Conservation (phyloP, 2,797 vertebrate genomes). For the Emys orbicularis region DNA sequence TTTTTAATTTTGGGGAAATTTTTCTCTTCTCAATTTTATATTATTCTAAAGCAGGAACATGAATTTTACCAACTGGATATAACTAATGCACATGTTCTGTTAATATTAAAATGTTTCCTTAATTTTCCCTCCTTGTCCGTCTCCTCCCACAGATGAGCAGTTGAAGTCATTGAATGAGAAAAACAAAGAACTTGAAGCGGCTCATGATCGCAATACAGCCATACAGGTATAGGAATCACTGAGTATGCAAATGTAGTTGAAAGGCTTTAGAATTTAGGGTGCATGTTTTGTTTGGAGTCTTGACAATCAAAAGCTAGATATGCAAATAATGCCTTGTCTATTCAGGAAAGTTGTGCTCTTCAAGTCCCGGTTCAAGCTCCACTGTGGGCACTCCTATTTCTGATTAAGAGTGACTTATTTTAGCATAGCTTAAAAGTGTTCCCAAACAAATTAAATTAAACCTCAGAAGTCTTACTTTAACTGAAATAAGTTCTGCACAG, state of each 20-base stretch:
- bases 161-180: conserved; percentile 86
- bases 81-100: neutral
- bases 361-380: neutral
- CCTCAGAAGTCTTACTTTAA: neutral
- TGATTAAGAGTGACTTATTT: neutral
- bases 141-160: conserved; percentile 83
- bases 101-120: neutral
- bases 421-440: neutral
- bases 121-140: neutral
- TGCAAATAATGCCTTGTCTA: neutral
- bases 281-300: neutral
- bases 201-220: conserved; percentile 81
- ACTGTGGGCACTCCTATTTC: neutral
- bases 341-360: neutral
- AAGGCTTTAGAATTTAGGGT: neutral
- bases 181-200: conserved; percentile 88
- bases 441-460: neutral
- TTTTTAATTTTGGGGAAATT: neutral
- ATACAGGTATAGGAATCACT: conserved; percentile 84
- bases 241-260: neutral
- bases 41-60: neutral
- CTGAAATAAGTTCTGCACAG: neutral
- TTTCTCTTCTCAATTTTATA: neutral
- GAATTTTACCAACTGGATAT: neutral
- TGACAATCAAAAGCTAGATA: rapidly evolving